Base-by-base conservation (phyloP, 2,888 invertebrate species). In the Cataglyphis livida region DNA sequence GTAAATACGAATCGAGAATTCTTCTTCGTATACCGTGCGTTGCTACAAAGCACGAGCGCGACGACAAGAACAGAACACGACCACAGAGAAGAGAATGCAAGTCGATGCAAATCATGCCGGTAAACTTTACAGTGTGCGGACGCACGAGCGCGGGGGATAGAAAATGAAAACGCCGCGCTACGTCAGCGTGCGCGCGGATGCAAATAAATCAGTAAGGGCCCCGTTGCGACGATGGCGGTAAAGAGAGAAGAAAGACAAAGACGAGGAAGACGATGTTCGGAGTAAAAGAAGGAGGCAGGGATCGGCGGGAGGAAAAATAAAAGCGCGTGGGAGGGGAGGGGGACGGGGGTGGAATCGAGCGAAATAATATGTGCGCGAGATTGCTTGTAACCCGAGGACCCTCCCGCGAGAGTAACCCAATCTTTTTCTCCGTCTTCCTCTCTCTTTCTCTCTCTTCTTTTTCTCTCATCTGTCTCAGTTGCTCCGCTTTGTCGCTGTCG, bases 71-170 rank as follows among this genome's bases (percentile, higher is more conserved):
- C 21, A 7, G 78, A 73, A 64, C 71, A 84, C 65, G 61, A 41
- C 65, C 65, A 64, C 48, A 62, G 81, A 83, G 78, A 87, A 86
- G 84, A 89, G 89, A 91, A 90, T 75, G 87, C 87, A 86, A 90
- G 83, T 90, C 93, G 90, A 89, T 91, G 88, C 93, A 90, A 79
- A 86, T 95, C 95, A 82, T 95, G 95, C 95, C 82, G 93, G 66
- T 54, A 57, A 95, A 66, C 93, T 94, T 88, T 93, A 94, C 90
- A 93, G 97, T 94, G 89, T 88, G 89, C 86, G 87, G 89, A 88
- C 90, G 87, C 85, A 85, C 75, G 87, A 83, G 82, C 84, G 81
- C 21, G 82, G 84, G 87, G 82, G 57, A 95, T 95, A 88, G 95
- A 94, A 88, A 95, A 95, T 90, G 88, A 91, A 91, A 90, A 90